Percentiles rank a stretch among this genome's conserved stretches.
Evolutionary conservation across 2,888 invertebrate species (phyloP).

Genomic region (Chloroclystis v-ata): DNA sequence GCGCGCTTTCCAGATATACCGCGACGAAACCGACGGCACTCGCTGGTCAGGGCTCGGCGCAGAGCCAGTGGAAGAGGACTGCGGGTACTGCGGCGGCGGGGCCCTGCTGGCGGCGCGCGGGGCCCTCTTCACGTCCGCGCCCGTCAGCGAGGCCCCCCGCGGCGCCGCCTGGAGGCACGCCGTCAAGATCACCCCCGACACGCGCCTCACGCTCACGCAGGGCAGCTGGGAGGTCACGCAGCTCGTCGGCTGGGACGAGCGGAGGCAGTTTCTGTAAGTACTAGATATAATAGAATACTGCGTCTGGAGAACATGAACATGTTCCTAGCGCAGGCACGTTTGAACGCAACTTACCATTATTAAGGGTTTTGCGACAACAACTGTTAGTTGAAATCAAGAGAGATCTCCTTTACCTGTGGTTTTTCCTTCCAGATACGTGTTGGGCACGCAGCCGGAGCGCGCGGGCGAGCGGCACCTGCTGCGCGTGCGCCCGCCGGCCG

Average conservation of each 20-base stretch:
- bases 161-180: slow-evolving; percentile 72
- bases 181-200: slow-evolving; percentile 45
- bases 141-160: slow-evolving; percentile 63
- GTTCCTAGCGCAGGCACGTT: too few species aligned
- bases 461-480: slow-evolving; percentile 91
- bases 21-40: slow-evolving; percentile 62
- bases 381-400: too few species aligned
- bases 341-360: too few species aligned
- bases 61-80: slow-evolving; percentile 60
- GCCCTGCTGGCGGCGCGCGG: slow-evolving; percentile 55
- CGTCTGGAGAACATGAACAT: too few species aligned
- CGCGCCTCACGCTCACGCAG: slow-evolving; percentile 79
- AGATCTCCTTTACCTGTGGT: too few species aligned
- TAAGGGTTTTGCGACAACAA: too few species aligned
- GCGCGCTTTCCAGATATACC: slow-evolving; percentile 49
- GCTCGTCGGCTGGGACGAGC: slow-evolving; percentile 87
- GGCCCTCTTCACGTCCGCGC: slow-evolving; percentile 70
- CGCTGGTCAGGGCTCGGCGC: slow-evolving; percentile 73
- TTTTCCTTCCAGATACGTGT: slow-evolving; percentile 90
- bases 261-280: slow-evolving; percentile 81
- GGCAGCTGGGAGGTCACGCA: slow-evolving; percentile 86
- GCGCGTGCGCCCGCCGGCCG: slow-evolving; percentile 74
- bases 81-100: slow-evolving; percentile 69
- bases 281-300: too few species aligned
- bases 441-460: slow-evolving; percentile 86